Evolutionary conservation across 1,140 invertebrate species (phyloP), one percentile per base, ranked within the genome.

Genomic region (Heterodera schachtii): DNA sequence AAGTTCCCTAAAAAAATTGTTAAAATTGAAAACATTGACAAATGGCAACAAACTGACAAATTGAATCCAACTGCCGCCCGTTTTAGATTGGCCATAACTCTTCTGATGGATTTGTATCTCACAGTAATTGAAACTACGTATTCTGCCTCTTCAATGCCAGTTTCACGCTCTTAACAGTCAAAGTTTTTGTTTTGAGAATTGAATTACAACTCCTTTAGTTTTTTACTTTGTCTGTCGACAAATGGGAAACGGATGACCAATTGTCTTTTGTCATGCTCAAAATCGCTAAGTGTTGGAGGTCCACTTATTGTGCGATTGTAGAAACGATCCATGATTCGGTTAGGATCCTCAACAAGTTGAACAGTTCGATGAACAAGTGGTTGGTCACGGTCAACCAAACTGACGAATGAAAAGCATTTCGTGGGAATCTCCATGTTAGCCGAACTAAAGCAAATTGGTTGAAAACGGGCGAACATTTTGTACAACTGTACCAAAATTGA

Each of bases 221-320:
- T 52, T 49, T 3, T 52, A 82, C 79, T 46, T 80, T 82, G 81
- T 47, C 41, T 80, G 46, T 82, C 81, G 64, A 57, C 3, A 73
- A 81, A 81, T 21, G 81, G 81, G 41, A 82, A 82, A 49, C 81
- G 79, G 31, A 82, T 16, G 49, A 82, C 64, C 60, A 82, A 44
- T 46, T 82, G 81, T 3, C 81, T 66, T 41, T 67, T 47, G n/a
- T 82, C 81, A n/a, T 82, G 81, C 21, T 82, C 81, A n/a, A 82
- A 82, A 43, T 82, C 81, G 47, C 76, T 73, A 73, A 82, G 81
- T 16, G 80, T 81, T 21, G 81, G 57, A 19, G 57, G 57, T 64
- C 57, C 57, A n/a, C 19, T 70, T 80, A 66, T 41, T n/a, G 49
- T 46, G 41, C 70, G 70, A 16, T 81, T 73, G 31, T 74, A 81